Base-by-base conservation (phyloP, 2,797 vertebrate species). In the Moxostoma hubbsi region DNA sequence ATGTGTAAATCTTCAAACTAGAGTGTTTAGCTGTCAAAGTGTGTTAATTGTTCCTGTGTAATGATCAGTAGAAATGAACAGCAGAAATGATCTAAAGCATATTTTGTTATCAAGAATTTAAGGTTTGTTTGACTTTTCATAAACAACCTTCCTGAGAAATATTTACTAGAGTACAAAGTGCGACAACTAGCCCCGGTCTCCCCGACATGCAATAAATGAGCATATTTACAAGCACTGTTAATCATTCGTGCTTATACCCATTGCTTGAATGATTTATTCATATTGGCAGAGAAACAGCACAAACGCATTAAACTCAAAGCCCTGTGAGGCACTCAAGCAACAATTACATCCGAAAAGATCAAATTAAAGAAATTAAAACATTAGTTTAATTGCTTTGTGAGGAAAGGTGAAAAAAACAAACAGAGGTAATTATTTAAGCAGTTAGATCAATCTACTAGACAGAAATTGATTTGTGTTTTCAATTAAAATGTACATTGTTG, bases 311-410 rank as follows among this genome's bases (percentile, higher is more conserved):
- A 91, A 92, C 89, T 89, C 89, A 69, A 93, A 93, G 90, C 89
- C 82, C 89, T 91, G 90, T 89, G 89, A 88, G 87, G 89, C 81
- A 89, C 87, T 90, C 88, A 89, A 93, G 91, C 89, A 91, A 90
- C 90, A 93, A 92, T 93, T 92, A 92, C 90, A 93, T 91, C 89
- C 88, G 89, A 93, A 93, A 93, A 89, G 84, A 91, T 93, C 91
- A 91, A 90, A 93, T 93, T 93, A 92, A 93, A 92, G 91, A 93
- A 94, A 93, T 93, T 88, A 93, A 93, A 92, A 92, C 90, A 92
- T 88, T 88, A 88, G 89, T 90, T 92, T 90, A 86, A 93, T 90
- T 91, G 87, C 57, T 83, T 90, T 88, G 92, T 89, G 90, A 93
- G 90, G 87, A 90, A 90, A 85, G 89, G 88, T 86, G 4, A 88